Base-by-base conservation (phyloP, 2,113 vertebrate genomes). In the Morone chrysops region DNA sequence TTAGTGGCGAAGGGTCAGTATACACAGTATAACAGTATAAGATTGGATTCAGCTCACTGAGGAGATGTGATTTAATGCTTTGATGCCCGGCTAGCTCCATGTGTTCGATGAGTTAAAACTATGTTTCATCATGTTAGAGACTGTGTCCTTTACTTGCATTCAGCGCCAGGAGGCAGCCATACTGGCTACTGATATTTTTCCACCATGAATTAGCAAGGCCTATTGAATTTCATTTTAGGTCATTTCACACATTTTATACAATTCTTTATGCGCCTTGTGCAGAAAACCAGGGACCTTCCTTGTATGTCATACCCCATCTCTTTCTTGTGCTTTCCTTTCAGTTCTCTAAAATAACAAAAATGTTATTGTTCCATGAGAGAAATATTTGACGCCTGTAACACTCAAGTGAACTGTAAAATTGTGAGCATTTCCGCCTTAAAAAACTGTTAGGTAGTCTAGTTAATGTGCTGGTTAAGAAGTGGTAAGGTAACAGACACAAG, bases 1-100 rank as follows among this genome's bases (percentile, higher is more conserved):
- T 69, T 67, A 5, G n/a, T 8, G 22, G 47, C 16, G n/a, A 63
- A 25, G 36, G 25, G 31, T 75, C 38, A 81, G 25, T 25, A 25
- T 25, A 25, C 25, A 25, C 25, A 25, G 25, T 25, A 25, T 25
- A 75, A 79, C 16, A 63, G 47, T 1, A 48, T 65, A 80, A 70
- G 31, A 25, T 10, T 69, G 54, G 45, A 56, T 56, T 61, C n/a
- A 69, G 61, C 54, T 71, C 40, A 66, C 59, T 43, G 54, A 70
- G 43, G 51, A 77, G 40, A 85, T 77, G 25, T 66, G 67, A 84
- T 75, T 83, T 62, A 80, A 78, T 67, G 53, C 48, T 22, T 63
- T 74, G 73, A 12, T 76, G 57, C 62, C n/a, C 54, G 57, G 71
- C 43, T 53, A 31, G 41, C 53, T 48, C 22, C 2, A 17, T 41